Evolutionary conservation across 2,113 vertebrate species (phyloP).

Genomic region (Oreochromis spilurus): DNA sequence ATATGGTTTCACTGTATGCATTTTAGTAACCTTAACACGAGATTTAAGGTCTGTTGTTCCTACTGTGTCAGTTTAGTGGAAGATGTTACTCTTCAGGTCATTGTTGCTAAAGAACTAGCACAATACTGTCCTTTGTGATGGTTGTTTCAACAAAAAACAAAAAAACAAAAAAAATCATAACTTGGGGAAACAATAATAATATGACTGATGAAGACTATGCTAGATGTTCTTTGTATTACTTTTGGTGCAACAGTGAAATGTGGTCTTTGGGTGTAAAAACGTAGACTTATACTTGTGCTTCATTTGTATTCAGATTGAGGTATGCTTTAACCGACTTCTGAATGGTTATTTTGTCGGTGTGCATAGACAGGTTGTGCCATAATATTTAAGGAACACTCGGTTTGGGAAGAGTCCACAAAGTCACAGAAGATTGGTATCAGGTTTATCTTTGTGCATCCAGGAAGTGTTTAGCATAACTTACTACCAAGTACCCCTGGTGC

Average conservation of each 20-base stretch:
- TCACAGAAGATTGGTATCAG: background rate
- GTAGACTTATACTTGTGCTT: constrained; percentile 43
- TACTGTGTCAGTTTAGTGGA: constrained; percentile 27
- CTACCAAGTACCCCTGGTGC: background rate
- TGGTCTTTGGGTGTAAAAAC: constrained; percentile 51
- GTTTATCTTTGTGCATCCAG: background rate
- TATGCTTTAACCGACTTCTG: constrained; percentile 43
- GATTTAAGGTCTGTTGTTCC: constrained; percentile 6
- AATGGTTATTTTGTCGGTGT: constrained; percentile 48
- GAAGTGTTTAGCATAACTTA: background rate
- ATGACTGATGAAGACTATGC: constrained; percentile 28
- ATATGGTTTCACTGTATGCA: constrained; percentile 2
- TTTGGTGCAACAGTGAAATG: constrained; percentile 49
- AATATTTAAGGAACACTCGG: background rate
- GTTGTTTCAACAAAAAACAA: constrained; percentile 16
- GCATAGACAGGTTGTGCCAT: constrained; percentile 35
- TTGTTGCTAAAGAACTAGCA: constrained; percentile 39
- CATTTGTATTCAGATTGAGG: constrained; percentile 41
- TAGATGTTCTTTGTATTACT: constrained; percentile 55
- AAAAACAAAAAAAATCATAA: background rate
- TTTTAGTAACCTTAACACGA: constrained; percentile 15
- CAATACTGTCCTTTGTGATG: constrained; percentile 34
- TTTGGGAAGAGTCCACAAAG: background rate
- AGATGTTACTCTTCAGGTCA: constrained; percentile 36
- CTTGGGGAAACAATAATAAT: constrained; percentile 10